These are phyloP conservation scores for Amazona guildingii DNA, from an alignment of 2,113 vertebrate species.

Conservation along the genomic window DNA sequence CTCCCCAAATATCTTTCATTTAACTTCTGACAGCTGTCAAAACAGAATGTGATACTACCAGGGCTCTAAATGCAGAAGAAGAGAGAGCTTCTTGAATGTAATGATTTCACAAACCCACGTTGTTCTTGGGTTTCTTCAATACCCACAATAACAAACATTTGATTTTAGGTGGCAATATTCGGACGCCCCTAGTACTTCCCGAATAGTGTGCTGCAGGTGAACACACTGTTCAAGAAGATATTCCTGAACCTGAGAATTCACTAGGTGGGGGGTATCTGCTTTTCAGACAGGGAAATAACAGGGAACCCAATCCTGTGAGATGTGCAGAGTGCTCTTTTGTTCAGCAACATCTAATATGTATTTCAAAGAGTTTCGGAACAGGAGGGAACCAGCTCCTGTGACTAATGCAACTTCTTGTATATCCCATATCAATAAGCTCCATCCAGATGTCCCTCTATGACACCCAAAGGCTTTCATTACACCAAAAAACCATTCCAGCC, in stretches of 20 bases:
- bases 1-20: not conserved
- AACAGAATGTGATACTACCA: conserved; percentile 38
- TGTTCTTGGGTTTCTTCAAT: not conserved
- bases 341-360: not conserved
- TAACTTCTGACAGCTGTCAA: conserved; percentile 59
- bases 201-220: not conserved
- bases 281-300: not conserved
- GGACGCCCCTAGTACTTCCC: not conserved
- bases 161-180: not conserved
- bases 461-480: not conserved
- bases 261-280: not conserved
- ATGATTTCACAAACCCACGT: not conserved
- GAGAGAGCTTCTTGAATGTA: not conserved
- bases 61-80: not conserved
- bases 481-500: not conserved
- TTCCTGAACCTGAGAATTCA: not conserved
- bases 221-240: not conserved
- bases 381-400: not conserved
- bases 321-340: not conserved
- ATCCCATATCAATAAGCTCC: not conserved
- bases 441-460: not conserved
- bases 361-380: not conserved
- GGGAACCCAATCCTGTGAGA: not conserved
- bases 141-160: not conserved
- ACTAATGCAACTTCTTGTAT: not conserved